Evolutionary conservation across 1,140 invertebrate species (phyloP).

Genomic region (Tetragnatha versicolor): DNA sequence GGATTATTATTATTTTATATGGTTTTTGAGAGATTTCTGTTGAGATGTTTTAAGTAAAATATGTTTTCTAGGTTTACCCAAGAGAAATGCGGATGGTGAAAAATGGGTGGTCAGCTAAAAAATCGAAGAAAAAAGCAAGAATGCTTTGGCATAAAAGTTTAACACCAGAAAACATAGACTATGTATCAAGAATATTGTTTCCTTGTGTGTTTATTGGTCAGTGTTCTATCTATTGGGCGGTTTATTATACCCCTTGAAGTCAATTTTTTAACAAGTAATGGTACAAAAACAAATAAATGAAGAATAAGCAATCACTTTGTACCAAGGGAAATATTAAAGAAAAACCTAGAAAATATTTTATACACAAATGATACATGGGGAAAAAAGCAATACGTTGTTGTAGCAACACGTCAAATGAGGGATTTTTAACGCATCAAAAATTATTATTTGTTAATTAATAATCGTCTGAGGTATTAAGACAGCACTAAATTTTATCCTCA

Average conservation of each 20-base stretch:
- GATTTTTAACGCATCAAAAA: too few relatives aligned
- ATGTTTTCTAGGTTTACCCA: constrained; percentile 34
- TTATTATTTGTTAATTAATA: too few relatives aligned
- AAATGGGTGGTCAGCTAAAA: neutral
- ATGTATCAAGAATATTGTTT: constrained; percentile 44
- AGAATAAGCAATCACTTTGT: neutral
- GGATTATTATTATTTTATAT: too few relatives aligned
- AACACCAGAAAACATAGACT: constrained; percentile 45
- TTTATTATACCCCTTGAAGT: constrained; percentile 26
- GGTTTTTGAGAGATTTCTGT: too few relatives aligned
- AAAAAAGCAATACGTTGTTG: too few relatives aligned
- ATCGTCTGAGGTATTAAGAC: too few relatives aligned
- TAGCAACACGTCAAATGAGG: too few relatives aligned
- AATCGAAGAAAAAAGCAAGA: neutral
- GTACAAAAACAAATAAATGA: neutral
- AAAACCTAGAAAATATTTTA: neutral
- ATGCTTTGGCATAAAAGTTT: constrained; percentile 19
- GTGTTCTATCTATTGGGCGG: constrained; percentile 46
- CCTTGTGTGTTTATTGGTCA: constrained; percentile 43
- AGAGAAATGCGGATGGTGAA: constrained; percentile 6
- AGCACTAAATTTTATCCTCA: too few relatives aligned
- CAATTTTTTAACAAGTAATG: neutral
- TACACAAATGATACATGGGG: too few relatives aligned
- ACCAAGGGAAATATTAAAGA: neutral
- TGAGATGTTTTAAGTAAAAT: too few relatives aligned